Base-by-base conservation (phyloP, 2,888 invertebrate species). In the Synergus gifuensis region DNA sequence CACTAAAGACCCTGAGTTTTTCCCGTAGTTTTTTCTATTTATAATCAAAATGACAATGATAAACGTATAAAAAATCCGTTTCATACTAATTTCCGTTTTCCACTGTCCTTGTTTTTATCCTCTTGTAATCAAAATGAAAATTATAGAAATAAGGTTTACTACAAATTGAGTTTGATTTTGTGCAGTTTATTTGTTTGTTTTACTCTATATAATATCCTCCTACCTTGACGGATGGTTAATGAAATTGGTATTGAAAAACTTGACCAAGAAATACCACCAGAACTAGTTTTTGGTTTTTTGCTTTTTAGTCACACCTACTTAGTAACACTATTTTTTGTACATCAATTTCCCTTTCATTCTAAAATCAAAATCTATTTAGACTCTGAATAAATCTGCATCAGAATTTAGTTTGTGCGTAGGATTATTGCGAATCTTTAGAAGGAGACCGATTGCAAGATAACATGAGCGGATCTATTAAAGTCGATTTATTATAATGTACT, bases 211-310 rank as follows among this genome's bases (percentile, higher is more conserved):
- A 14, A 62, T 40, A n/a, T n/a, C 11, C 16, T 54, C 54, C 8
- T 54, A 73, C 49, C 36, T 73, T 73, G 73, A 49, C 36, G n/a
- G 49, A 54, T 54, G 12, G 54, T 73, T 58, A 73, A 73, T 73
- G 54, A 73, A 54, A 54, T 73, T 54, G 36, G 49, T 7, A 18
- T 58, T 36, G 28, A 58, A 54, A 49, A 54, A 73, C 73, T 73
- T 73, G 49, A 73, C 54, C 73, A 73, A 49, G 54, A 73, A 73
- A 22, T 62, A 62, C 28, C 62, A 28, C 0, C 28, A 62, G 62
- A 62, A 73, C 73, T 36, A 58, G 73, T 73, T 73, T 69, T 73
- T 44, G 4, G 4, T 54, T 36, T 54, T 36, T 49, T 42, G 4
- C 7, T 69, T 69, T 49, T 28, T 69, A 7, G 14, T 46, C 28